phyloP scores from a whole-genome alignment of 2,113 vertebrate species.

The Ammodytes marinus region DNA sequence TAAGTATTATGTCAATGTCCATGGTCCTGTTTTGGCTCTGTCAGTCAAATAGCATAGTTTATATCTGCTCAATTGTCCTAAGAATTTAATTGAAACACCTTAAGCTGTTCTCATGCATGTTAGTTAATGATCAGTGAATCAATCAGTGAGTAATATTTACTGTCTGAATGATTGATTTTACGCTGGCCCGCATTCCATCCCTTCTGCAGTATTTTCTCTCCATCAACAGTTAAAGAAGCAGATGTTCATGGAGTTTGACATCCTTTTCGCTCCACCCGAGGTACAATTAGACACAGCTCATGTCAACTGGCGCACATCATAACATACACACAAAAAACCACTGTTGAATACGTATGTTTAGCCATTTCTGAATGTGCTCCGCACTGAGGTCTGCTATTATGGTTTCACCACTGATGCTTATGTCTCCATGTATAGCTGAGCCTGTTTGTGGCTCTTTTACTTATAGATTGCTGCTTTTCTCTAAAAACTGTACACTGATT shows the following conservation, averaged over 20 bases:
- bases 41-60: neutral
- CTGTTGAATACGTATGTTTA: constrained; percentile 14
- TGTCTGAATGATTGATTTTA: neutral
- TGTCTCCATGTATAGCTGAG: constrained; percentile 1
- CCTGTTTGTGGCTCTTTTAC: neutral
- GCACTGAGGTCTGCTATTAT: constrained; percentile 16
- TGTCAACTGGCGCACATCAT: neutral
- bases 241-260: constrained; percentile 67
- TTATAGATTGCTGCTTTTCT: neutral
- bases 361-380: neutral
- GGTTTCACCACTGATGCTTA: constrained; percentile 5
- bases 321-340: constrained; percentile 2
- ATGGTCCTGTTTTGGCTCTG: neutral
- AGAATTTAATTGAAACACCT: neutral
- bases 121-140: neutral
- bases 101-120: neutral
- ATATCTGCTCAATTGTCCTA: neutral
- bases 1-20: neutral
- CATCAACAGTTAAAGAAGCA: constrained; percentile 34
- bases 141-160: neutral
- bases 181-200: neutral
- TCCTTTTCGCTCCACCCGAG: constrained; percentile 63
- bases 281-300: constrained; percentile 39
- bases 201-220: constrained; percentile 7
- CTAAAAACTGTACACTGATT: neutral